Percentiles rank a stretch among this genome's conserved stretches.
These are phyloP conservation scores for Maccullochella peelii DNA, from an alignment of 2,113 vertebrate genomes.

Conservation along the genomic window DNA sequence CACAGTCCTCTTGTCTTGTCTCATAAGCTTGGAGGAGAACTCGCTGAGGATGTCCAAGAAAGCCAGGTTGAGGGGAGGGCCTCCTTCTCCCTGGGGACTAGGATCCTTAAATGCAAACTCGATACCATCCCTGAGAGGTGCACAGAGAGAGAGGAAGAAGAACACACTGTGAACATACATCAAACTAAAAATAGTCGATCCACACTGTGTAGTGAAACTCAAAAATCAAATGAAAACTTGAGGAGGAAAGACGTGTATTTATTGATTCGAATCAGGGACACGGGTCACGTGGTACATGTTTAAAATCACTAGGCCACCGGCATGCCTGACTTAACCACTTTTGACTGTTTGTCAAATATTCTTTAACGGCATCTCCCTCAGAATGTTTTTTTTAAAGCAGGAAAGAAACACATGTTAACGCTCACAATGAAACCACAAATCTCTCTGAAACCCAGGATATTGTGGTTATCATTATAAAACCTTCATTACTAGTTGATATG, in stretches of 20 bases:
- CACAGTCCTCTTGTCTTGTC: conserved; percentile 99
- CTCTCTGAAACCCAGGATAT: neutral
- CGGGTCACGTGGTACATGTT: neutral
- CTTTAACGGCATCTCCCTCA: neutral
- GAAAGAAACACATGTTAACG: neutral
- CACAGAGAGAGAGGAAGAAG: conserved; percentile 22
- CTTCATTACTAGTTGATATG: neutral
- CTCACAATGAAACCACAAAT: neutral
- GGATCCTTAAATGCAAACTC: conserved; percentile 99
- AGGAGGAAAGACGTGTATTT: neutral
- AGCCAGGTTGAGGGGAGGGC: conserved; percentile 95
- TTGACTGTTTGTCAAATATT: neutral
- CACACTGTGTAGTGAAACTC: neutral
- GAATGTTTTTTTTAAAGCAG: neutral
- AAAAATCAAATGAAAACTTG: neutral
- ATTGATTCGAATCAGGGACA: neutral
- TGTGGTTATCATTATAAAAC: neutral
- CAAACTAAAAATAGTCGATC: neutral
- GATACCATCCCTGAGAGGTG: conserved; percentile 91
- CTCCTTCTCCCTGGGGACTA: conserved; percentile 96
- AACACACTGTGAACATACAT: neutral
- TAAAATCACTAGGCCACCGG: neutral
- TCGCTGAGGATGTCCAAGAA: conserved; percentile 99
- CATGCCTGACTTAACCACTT: neutral
- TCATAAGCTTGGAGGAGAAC: conserved; percentile 98